phyloP scores from a whole-genome alignment of 2,888 invertebrate species.

The Elegia similella region DNA sequence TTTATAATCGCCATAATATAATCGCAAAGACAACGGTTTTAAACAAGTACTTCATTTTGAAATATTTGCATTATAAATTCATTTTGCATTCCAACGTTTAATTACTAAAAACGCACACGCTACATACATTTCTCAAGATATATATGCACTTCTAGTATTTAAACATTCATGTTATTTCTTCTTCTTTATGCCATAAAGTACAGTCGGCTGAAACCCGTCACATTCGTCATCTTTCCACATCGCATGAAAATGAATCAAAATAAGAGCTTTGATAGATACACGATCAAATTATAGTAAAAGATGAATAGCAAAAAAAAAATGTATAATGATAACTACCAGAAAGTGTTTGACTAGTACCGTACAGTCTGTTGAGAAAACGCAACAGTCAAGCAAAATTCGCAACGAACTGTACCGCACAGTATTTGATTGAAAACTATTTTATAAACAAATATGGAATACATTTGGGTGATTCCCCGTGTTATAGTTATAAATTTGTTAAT shows the following conservation, averaged over 20 bases:
- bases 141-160: no score
- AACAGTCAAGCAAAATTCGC: neutral
- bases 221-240: constrained; percentile 22
- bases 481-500: constrained; percentile 15
- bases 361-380: neutral
- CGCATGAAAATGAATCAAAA: constrained; percentile 33
- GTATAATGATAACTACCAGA: constrained; percentile 46
- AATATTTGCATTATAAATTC: neutral
- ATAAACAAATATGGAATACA: constrained; percentile 15
- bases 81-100: no score
- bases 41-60: neutral
- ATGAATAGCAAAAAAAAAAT: constrained; percentile 48
- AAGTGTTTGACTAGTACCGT: constrained; percentile 17
- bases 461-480: constrained; percentile 13
- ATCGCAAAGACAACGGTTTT: neutral
- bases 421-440: constrained; percentile 1
- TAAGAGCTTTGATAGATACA: constrained; percentile 35
- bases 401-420: neutral
- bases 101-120: no score
- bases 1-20: no score
- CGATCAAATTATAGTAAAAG: constrained; percentile 49
- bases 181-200: neutral
- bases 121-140: no score
- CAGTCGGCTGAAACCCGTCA: constrained; percentile 19
- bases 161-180: no score